Evolutionary conservation across 2,113 vertebrate genomes (phyloP).

Genomic region (Tyrannus savana): DNA sequence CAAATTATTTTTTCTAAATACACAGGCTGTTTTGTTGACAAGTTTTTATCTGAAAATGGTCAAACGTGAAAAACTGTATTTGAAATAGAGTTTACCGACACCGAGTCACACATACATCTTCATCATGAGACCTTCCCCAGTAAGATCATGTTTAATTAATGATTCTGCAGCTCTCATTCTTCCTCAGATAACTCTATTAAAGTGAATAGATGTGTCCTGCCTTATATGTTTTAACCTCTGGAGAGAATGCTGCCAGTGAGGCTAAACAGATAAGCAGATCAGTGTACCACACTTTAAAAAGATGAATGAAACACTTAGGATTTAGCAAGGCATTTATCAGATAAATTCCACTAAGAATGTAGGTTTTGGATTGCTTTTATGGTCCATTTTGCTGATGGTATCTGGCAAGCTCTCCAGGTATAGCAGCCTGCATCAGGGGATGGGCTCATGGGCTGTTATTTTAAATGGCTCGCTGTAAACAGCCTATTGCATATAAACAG

Average conservation of each 20-base stretch:
- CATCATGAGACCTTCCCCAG: neutral
- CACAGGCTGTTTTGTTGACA: neutral
- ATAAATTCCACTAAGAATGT: slow-evolving; percentile 8
- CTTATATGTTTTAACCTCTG: neutral
- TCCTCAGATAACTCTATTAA: neutral
- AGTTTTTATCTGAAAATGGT: neutral
- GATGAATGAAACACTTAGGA: slow-evolving; percentile 42
- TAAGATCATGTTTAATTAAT: slow-evolving; percentile 28
- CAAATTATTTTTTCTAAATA: neutral
- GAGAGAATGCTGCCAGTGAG: neutral
- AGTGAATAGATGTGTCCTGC: slow-evolving; percentile 4
- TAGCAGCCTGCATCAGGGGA: neutral
- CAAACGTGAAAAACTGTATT: neutral
- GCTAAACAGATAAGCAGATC: slow-evolving; percentile 12
- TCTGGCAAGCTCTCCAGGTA: slow-evolving; percentile 27
- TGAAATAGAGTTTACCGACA: neutral
- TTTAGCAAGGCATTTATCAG: slow-evolving; percentile 54
- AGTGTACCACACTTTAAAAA: slow-evolving; percentile 3
- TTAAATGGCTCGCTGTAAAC: neutral
- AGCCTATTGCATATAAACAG: slow-evolving; percentile 11
- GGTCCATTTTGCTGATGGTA: slow-evolving; percentile 35
- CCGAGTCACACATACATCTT: neutral
- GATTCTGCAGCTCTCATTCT: neutral
- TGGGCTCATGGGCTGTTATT: slow-evolving; percentile 24
- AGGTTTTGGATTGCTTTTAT: slow-evolving; percentile 43